phyloP scores from a whole-genome alignment of 2,113 vertebrate species.

The Hydrolagus affinis region DNA sequence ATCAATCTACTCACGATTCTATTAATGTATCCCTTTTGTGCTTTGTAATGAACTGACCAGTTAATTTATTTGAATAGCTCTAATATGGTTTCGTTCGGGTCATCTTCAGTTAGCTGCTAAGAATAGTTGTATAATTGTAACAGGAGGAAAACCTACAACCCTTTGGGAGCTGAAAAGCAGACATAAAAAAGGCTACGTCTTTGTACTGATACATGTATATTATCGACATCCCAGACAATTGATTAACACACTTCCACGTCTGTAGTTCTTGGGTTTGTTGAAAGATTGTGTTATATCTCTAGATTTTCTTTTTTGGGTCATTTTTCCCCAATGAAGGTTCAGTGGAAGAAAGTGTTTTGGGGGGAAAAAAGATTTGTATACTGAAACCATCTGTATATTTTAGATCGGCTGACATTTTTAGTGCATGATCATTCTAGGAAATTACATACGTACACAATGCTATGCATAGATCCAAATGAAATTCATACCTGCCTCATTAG shows the following conservation, averaged over 20 bases:
- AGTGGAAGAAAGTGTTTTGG: not conserved
- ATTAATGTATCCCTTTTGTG: slow-evolving; percentile 21
- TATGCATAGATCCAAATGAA: slow-evolving; percentile 12
- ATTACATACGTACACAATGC: no score
- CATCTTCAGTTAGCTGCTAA: slow-evolving; percentile 24
- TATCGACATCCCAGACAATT: not conserved
- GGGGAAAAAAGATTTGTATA: not conserved
- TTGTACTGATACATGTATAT: slow-evolving; percentile 19
- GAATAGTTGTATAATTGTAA: not conserved
- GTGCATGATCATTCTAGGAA: slow-evolving; percentile 13
- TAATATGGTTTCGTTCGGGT: not conserved
- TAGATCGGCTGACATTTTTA: slow-evolving; percentile 17
- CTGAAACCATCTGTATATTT: slow-evolving; percentile 1
- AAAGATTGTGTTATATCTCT: not conserved
- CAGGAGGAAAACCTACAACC: not conserved
- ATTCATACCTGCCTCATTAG: slow-evolving; percentile 11
- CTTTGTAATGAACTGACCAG: slow-evolving; percentile 29
- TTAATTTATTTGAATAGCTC: slow-evolving; percentile 29
- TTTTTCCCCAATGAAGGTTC: not conserved
- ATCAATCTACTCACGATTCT: not conserved
- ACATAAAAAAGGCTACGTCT: not conserved
- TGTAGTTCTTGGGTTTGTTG: not conserved
- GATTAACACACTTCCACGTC: no score
- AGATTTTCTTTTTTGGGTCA: slow-evolving; percentile 5
- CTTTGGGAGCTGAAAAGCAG: not conserved